A percentile compares a stretch with the other conserved stretches of the same genome.
Conservation (phyloP, 1,140 invertebrate genomes). For the Temnothorax longispinosus region DNA sequence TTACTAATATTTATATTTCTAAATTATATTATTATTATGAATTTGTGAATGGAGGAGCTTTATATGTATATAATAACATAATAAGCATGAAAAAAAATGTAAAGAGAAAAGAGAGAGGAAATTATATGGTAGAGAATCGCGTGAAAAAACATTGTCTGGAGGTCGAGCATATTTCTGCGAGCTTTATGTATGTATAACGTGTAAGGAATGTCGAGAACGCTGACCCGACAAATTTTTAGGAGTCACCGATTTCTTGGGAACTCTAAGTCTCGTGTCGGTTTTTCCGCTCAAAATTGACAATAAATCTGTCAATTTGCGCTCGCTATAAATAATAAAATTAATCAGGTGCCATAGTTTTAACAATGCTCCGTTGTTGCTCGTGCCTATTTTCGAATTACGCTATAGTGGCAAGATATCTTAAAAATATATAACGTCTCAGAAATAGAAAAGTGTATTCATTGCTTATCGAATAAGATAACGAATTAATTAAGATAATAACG, state of each 20-base stretch:
- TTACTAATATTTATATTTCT: not conserved
- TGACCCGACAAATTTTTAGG: conserved; percentile 1
- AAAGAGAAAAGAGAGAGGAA: not conserved
- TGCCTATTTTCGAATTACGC: not conserved
- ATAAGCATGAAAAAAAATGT: not conserved
- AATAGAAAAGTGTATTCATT: not conserved
- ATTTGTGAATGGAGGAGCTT: not conserved
- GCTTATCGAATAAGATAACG: not conserved
- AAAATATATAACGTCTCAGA: not conserved
- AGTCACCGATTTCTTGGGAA: not conserved
- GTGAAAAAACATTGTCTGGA: not conserved
- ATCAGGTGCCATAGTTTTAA: not conserved
- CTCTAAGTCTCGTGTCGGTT: not conserved
- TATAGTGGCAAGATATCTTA: not conserved
- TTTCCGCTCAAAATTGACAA: not conserved
- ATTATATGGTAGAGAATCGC: not conserved
- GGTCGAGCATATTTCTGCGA: not conserved
- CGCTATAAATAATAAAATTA: not conserved
- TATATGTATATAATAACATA: not conserved
- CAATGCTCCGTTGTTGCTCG: not conserved
- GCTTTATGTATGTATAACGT: not conserved
- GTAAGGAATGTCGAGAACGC: not conserved
- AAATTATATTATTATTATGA: not conserved
- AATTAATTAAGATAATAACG: not conserved
- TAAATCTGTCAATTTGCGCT: not conserved